Conservation (phyloP, 1,140 invertebrate genomes). For the Lepidurus couesii region DNA sequence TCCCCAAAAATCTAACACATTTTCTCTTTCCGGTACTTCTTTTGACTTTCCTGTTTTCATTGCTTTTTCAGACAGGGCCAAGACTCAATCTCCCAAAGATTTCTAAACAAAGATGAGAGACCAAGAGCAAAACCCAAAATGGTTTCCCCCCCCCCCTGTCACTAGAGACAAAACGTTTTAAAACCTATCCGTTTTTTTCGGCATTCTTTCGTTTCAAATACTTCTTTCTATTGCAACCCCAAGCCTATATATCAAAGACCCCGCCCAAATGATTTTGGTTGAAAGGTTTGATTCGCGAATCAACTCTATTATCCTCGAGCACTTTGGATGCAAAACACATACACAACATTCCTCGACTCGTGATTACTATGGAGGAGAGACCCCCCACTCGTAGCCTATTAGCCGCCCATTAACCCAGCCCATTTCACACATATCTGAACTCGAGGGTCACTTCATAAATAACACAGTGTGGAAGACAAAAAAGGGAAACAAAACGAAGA, state of each 20-base stretch:
- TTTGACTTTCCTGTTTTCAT: neutral
- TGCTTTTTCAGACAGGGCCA: neutral
- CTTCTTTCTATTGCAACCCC: neutral
- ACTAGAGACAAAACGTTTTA: neutral
- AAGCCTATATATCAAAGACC: neutral
- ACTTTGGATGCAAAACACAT: neutral
- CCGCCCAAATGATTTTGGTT: neutral
- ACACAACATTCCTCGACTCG: neutral
- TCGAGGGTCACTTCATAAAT: neutral
- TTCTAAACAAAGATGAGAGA: no score
- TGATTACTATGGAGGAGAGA: neutral
- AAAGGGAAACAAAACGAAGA: neutral
- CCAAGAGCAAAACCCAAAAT: no score
- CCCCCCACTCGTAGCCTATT: slow-evolving; percentile 6
- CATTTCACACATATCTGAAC: slow-evolving; percentile 1
- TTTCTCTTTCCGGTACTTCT: slow-evolving; percentile 18
- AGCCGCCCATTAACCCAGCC: slow-evolving; percentile 8
- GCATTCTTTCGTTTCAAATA: neutral
- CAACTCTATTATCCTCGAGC: neutral
- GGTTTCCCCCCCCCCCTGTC: neutral
- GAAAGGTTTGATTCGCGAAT: neutral
- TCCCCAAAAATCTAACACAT: neutral
- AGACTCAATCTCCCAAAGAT: no score
- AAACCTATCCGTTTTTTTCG: neutral
- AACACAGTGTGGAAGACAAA: neutral